Evolutionary conservation across 2,888 invertebrate genomes (phyloP), one percentile per base, ranked within the genome.

Genomic region (Steinernema hermaphroditum): DNA sequence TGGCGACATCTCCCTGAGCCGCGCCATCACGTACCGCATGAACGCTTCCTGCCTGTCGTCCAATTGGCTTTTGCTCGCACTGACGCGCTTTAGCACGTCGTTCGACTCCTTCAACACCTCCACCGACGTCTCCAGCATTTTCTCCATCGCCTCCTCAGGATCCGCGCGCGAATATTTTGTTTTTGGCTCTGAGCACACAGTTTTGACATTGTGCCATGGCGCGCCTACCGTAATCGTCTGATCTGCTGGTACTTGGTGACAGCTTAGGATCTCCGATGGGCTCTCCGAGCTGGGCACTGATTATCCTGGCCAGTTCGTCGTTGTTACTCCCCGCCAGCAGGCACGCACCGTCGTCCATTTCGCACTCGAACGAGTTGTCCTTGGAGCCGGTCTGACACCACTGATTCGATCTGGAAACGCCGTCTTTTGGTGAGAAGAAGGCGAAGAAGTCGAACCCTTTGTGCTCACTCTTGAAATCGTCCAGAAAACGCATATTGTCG

Each of bases 211-310:
- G n/a, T n/a, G n/a, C n/a, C n/a, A n/a, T n/a, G n/a, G n/a, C n/a
- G n/a, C n/a, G n/a, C n/a, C 62, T 62, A 62, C 62, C 62, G 62
- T 62, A 62, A 32, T 62, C 62, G 29, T 62, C 62, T 4, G 62
- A 62, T 29, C 62, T 24, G 32, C 62, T 62, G 6, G 62, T 62
- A 16, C 62, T 62, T 1, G 62, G 62, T 32, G 62, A 62, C 32
- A 62, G 32, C 62, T 62, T 62, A 6, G 62, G 62, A n/a, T 62
- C 62, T 6, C 16, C 27, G 2, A 62, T 6, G 16, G 22, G 62
- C 16, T 62, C 62, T 1, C 62, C 62, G 16, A 62, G 27, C 32
- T 62, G 62, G 27, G 62, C 62, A 32, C 62, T 62, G 27, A 62
- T 62, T 32, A 62, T 62, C 62, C 62, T 62, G 29, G 34, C 62